Evolutionary conservation across 2,888 invertebrate genomes (phyloP).

Genomic region (Dicycla oo): DNA sequence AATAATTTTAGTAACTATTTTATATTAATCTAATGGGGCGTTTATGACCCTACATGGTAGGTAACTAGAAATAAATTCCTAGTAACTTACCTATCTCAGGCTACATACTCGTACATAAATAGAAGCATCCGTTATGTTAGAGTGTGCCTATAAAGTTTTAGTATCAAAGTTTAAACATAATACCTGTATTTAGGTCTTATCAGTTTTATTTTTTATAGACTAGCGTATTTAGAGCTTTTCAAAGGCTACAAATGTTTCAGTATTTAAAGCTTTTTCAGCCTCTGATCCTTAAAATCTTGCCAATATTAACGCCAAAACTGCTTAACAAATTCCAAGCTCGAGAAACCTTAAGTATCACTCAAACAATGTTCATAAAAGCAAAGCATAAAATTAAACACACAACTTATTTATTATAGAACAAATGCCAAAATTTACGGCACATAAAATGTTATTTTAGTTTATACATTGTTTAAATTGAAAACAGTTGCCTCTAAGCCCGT

Average conservation of each 20-base stretch:
- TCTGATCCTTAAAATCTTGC: background rate
- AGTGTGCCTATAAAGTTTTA: background rate
- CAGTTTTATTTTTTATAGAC: background rate
- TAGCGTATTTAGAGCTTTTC: background rate
- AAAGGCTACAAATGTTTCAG: background rate
- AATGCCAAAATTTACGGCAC: constrained; percentile 60
- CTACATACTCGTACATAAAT: too few species aligned
- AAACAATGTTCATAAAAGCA: constrained; percentile 46
- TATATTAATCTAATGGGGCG: background rate
- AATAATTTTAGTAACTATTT: background rate
- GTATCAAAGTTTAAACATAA: background rate
- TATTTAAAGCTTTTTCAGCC: background rate
- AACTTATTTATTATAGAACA: constrained; percentile 61
- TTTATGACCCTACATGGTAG: background rate
- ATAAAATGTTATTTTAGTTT: constrained; percentile 67
- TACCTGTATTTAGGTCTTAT: background rate
- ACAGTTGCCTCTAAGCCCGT: constrained; percentile 61
- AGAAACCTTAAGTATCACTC: constrained; percentile 27
- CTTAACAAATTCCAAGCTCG: constrained; percentile 15
- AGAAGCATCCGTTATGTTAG: background rate
- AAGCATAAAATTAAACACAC: constrained; percentile 56
- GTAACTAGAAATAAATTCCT: background rate
- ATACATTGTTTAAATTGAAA: constrained; percentile 67
- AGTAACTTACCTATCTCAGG: background rate
- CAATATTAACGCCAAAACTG: constrained; percentile 15